Evolutionary conservation across 1,140 invertebrate species (phyloP).

Genomic region (Panagrolaimus sp.): DNA sequence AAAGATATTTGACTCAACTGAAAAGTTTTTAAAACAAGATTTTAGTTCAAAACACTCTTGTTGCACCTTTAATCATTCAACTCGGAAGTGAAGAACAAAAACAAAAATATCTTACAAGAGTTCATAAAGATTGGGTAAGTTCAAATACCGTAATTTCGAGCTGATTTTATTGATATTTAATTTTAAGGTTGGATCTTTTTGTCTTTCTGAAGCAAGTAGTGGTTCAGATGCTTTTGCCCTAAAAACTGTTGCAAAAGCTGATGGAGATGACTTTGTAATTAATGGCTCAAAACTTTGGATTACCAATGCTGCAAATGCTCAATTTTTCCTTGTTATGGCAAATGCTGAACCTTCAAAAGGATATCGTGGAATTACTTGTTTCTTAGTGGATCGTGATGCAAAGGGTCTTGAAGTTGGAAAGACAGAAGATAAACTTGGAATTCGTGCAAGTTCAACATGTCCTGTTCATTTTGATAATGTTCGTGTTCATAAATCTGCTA

Average conservation of each 20-base stretch:
- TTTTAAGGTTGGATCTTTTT: conserved; percentile 79
- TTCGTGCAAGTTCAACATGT: conserved; percentile 76
- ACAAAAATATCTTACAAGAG: conserved; percentile 65
- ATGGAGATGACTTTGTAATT: conserved; percentile 62
- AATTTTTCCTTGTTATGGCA: conserved; percentile 70
- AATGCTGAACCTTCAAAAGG: conserved; percentile 73
- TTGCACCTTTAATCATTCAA: conserved; percentile 69
- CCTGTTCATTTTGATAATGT: conserved; percentile 91
- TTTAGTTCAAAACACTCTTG: conserved; percentile 89
- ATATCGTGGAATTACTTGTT: conserved; percentile 68
- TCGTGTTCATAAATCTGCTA: conserved; percentile 64
- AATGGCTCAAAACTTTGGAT: conserved; percentile 73
- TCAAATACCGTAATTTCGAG: conserved; percentile 61
- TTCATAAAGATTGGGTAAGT: conserved; percentile 57
- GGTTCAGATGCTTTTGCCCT: conserved; percentile 66
- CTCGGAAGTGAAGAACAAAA: conserved; percentile 67
- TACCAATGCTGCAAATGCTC: conserved; percentile 83
- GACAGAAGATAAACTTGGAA: conserved; percentile 87
- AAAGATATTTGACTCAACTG: no score
- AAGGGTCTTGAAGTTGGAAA: conserved; percentile 62
- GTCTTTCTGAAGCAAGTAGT: conserved; percentile 76
- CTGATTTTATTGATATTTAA: not conserved
- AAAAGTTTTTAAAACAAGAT: no score
- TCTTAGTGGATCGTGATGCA: conserved; percentile 66
- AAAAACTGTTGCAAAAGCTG: conserved; percentile 61